Evolutionary conservation across 2,797 vertebrate genomes (phyloP), one percentile per base, ranked within the genome.

Genomic region (Sorex maritimensis): DNA sequence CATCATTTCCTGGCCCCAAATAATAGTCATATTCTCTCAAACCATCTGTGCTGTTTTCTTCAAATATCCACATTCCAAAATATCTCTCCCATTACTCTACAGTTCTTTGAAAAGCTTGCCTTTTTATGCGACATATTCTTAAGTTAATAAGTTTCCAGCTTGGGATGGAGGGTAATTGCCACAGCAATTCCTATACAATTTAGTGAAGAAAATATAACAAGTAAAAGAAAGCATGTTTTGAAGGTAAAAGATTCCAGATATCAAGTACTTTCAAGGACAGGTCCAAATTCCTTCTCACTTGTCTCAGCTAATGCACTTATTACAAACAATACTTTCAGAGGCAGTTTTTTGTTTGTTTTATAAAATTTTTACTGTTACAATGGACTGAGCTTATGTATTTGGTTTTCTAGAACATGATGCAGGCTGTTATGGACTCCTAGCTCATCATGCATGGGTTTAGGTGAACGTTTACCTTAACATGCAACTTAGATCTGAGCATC

Each of bases 111-210:
- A 81, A 80, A 46, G 1, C 28, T 41, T 21, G 11, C 7, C 15
- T 88, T 92, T 55, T 55, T 84, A 14, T 74, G 5, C 34, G 69
- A 71, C 28, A 52, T 38, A 5, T 86, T 78, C 49, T 67, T 75
- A 79, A 46, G n/a, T 52, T 72, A 92, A 87, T 65, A 67, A 92
- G 15, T 92, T 79, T 92, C 34, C 21, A 81, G 17, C 69, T 34
- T 81, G 49, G 49, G 10, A 44, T 67, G 65, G 24, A 8, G 65
- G 26, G 65, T 23, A 67, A 67, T 67, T 10, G 7, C 12, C 24
- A 67, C 26, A 58, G 15, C n/a, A 61, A 24, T 28, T 10, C 28
- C 28, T 49, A n/a, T 28, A 86, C 17, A 2, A 26, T 15, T 81
- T 75, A 44, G 26, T 86, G 67, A 83, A 28, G 7, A 67, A n/a